These are phyloP conservation scores for Etheostoma spectabile DNA, from an alignment of 2,113 vertebrate genomes.

Conservation along the genomic window DNA sequence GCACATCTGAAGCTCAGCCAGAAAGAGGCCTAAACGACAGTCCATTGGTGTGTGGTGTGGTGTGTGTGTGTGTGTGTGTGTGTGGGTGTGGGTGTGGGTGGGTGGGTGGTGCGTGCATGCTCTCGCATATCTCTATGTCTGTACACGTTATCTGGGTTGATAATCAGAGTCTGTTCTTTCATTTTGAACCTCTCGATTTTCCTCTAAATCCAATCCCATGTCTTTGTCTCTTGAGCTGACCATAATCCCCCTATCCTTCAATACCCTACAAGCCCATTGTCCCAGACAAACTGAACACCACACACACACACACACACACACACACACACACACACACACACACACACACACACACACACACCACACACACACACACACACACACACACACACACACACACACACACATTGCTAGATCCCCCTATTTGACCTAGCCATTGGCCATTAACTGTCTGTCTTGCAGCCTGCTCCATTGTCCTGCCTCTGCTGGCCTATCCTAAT, in stretches of 20 bases:
- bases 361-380: slow-evolving; percentile 37
- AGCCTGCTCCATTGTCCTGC: slow-evolving; percentile 68
- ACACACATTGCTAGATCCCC: neutral
- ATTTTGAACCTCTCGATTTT: slow-evolving; percentile 20
- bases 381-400: slow-evolving; percentile 43
- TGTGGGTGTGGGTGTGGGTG: neutral
- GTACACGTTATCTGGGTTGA: slow-evolving; percentile 48
- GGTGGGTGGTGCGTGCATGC: neutral
- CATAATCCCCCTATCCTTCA: slow-evolving; percentile 62
- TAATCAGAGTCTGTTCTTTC: slow-evolving; percentile 18
- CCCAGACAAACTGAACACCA: slow-evolving; percentile 51
- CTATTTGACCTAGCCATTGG: no score
- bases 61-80: slow-evolving; percentile 17
- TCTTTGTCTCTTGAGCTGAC: slow-evolving; percentile 56
- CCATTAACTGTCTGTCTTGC: slow-evolving; percentile 13
- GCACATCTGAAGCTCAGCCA: slow-evolving; percentile 54
- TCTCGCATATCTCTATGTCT: slow-evolving; percentile 30
- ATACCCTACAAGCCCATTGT: slow-evolving; percentile 66
- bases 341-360: slow-evolving; percentile 34
- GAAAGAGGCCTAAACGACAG: slow-evolving; percentile 47
- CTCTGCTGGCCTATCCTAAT: slow-evolving; percentile 61
- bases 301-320: slow-evolving; percentile 32
- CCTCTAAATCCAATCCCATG: slow-evolving; percentile 11
- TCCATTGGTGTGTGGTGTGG: no score
- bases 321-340: slow-evolving; percentile 44